Percentiles rank a stretch among this genome's conserved stretches.
Evolutionary conservation across 2,797 vertebrate species (phyloP).

Genomic region (Pangasius krempfi): DNA sequence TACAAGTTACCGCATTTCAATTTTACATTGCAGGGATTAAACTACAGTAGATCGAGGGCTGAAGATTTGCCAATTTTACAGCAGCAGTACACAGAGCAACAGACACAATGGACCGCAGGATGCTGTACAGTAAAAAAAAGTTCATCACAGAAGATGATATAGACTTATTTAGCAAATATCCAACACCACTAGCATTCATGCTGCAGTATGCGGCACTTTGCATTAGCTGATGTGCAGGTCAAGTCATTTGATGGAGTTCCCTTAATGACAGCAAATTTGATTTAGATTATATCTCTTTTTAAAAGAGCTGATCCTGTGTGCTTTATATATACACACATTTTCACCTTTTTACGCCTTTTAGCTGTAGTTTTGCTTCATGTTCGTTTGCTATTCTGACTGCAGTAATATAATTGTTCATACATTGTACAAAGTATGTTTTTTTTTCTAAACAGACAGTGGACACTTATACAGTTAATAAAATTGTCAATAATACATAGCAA

Average conservation of each 20-base stretch:
- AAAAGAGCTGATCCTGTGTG: slow-evolving; percentile 26
- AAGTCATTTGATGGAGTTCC: not conserved
- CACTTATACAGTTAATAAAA: slow-evolving; percentile 1
- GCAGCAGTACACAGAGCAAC: slow-evolving; percentile 1
- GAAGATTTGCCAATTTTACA: slow-evolving; percentile 8
- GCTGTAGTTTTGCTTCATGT: slow-evolving; percentile 18
- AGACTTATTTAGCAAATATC: slow-evolving; percentile 6
- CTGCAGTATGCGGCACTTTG: not conserved
- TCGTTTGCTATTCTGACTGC: slow-evolving; percentile 23
- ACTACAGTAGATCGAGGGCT: not conserved
- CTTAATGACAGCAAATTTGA: not conserved
- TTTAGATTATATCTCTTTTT: slow-evolving; percentile 17
- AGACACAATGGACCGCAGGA: slow-evolving; percentile 2
- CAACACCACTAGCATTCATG: not conserved
- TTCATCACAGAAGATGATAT: not conserved
- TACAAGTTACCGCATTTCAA: not conserved
- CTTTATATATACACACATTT: slow-evolving; percentile 17
- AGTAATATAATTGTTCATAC: slow-evolving; percentile 24
- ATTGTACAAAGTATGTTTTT: slow-evolving; percentile 36
- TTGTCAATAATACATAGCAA: slow-evolving; percentile 1
- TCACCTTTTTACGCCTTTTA: not conserved
- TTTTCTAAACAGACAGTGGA: slow-evolving; percentile 16
- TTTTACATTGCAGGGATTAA: slow-evolving; percentile 36
- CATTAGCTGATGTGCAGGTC: slow-evolving; percentile 1
- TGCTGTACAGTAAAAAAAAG: slow-evolving; percentile 6